Evolutionary conservation across 2,888 invertebrate species (phyloP).

Genomic region (Autographa pulchrina): DNA sequence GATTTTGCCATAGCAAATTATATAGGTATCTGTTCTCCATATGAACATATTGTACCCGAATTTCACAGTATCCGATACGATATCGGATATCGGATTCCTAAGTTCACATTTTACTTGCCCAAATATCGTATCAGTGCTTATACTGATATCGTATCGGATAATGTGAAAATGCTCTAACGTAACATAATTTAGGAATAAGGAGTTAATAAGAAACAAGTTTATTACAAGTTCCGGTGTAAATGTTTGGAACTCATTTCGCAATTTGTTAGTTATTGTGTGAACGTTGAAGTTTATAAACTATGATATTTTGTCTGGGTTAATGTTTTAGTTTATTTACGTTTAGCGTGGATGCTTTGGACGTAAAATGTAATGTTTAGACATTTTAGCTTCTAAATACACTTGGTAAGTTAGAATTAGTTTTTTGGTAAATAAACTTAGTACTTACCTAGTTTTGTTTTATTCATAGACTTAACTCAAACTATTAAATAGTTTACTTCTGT

Average conservation of each 20-base stretch:
- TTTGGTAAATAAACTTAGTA: not conserved
- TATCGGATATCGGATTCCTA: too few relatives aligned
- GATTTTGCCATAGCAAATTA: too few relatives aligned
- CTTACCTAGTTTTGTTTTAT: not conserved
- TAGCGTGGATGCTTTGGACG: slow-evolving; percentile 20
- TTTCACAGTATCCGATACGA: too few relatives aligned
- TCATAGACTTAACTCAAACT: too few relatives aligned
- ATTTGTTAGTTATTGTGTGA: slow-evolving; percentile 44
- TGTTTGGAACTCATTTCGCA: slow-evolving; percentile 37
- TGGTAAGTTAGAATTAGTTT: slow-evolving; percentile 8
- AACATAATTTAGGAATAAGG: slow-evolving; percentile 34
- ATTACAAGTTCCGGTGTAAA: slow-evolving; percentile 44
- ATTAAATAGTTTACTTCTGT: not conserved
- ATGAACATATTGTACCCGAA: too few relatives aligned
- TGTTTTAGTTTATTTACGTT: slow-evolving; percentile 43
- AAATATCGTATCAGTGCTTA: too few relatives aligned
- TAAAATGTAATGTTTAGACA: slow-evolving; percentile 32
- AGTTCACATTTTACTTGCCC: too few relatives aligned
- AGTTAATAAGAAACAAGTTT: slow-evolving; percentile 38
- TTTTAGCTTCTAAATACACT: slow-evolving; percentile 28
- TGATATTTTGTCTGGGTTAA: slow-evolving; percentile 41
- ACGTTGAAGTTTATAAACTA: slow-evolving; percentile 42
- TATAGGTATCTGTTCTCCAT: too few relatives aligned
- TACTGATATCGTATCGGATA: too few relatives aligned
- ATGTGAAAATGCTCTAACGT: not conserved